phyloP scores from a whole-genome alignment of 2,113 vertebrate genomes.

The Porphyrio hochstetteri region DNA sequence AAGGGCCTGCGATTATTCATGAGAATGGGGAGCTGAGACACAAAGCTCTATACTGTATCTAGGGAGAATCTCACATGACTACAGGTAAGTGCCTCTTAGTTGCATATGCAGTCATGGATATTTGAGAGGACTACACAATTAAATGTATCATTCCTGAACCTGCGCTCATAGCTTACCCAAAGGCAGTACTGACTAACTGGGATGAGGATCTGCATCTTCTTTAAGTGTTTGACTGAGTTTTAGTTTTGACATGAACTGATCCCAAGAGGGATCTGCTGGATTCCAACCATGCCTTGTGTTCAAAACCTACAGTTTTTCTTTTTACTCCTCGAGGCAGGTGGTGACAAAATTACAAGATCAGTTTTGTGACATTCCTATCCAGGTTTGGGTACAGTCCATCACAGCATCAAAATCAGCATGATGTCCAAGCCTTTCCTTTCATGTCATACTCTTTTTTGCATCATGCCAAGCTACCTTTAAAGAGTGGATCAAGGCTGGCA shows the following conservation, averaged over 20 bases:
- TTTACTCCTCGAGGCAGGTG: not conserved
- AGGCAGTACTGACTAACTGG: not conserved
- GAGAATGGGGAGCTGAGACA: not conserved
- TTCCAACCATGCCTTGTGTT: not conserved
- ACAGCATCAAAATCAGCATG: not conserved
- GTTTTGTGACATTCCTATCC: not conserved
- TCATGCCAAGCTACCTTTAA: not conserved
- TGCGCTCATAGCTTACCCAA: not conserved
- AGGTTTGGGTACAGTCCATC: not conserved
- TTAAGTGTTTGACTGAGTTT: not conserved
- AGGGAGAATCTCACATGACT: not conserved
- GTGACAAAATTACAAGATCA: not conserved
- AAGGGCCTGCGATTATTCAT: not conserved
- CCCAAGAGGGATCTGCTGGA: not conserved
- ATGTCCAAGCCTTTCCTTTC: not conserved
- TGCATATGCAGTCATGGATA: not conserved
- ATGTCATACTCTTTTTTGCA: not conserved
- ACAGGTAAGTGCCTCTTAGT: not conserved
- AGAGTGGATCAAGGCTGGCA: not conserved
- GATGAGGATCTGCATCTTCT: too few relatives aligned
- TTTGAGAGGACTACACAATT: not conserved
- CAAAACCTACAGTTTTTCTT: not conserved
- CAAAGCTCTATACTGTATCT: not conserved
- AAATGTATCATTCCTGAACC: not conserved
- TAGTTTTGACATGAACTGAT: not conserved